These are phyloP conservation scores for Hyaena hyaena DNA, from an alignment of 2,113 vertebrate genomes.

Conservation along the genomic window DNA sequence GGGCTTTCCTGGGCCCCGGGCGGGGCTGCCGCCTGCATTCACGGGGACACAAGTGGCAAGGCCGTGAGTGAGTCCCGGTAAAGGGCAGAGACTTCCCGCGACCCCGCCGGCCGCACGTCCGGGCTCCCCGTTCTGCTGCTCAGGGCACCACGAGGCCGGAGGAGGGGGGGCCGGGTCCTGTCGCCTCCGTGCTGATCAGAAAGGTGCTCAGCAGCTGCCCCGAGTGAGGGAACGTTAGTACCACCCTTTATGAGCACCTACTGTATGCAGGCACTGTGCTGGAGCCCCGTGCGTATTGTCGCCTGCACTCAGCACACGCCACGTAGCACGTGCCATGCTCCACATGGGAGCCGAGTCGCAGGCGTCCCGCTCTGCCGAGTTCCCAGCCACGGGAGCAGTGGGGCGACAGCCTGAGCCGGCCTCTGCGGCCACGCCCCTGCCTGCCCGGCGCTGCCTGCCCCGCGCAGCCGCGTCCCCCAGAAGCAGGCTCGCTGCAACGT, in stretches of 20 bases:
- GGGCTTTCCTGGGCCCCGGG: neutral
- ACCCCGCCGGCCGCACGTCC: fast-evolving
- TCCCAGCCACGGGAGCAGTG: no score
- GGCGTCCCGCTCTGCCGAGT: fast-evolving
- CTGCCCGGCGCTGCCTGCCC: no score
- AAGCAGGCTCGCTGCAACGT: no score
- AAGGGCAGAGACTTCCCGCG: fast-evolving
- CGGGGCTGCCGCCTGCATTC: neutral
- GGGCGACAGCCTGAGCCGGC: fast-evolving
- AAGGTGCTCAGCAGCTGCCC: neutral
- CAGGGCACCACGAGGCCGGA: neutral
- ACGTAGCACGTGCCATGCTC: fast-evolving
- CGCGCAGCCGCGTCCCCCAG: neutral
- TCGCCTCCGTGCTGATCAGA: fast-evolving
- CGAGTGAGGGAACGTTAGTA: fast-evolving
- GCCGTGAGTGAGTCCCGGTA: neutral
- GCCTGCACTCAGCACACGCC: fast-evolving
- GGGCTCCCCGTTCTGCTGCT: neutral
- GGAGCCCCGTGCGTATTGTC: fast-evolving
- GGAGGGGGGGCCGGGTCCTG: neutral
- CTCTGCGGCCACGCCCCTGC: fast-evolving
- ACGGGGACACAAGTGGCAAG: neutral
- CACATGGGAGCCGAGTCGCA: neutral
- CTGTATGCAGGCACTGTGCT: neutral
- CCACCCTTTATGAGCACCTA: neutral